Evolutionary conservation across 2,113 vertebrate species (phyloP), one percentile per base, ranked within the genome.

Genomic region (Epinephelus lanceolatus): DNA sequence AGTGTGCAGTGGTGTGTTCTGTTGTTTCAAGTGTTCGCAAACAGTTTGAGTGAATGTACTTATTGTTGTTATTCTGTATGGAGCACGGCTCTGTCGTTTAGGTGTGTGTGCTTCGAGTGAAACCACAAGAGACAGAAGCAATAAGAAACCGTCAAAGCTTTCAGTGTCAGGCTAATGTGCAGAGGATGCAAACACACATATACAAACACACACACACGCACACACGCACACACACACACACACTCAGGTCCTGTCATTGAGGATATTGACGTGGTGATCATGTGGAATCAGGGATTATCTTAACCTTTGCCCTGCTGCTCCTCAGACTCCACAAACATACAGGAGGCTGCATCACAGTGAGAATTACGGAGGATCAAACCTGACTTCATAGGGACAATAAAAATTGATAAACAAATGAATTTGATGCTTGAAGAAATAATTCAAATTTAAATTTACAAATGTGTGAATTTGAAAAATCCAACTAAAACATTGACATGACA

Each of bases 301-400:
- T 94, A 93, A 95, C 94, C 94, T 94, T 87, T 80, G 89, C 78
- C 94, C 94, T 80, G 6, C 4, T 85, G 86, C 76, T 86, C 89
- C 90, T 89, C 92, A 89, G 89, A 90, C 78, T 91, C 49, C 89
- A 87, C 85, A 83, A 82, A 84, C 85, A 84, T 27, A 62, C 86
- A 83, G 72, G 71, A 90, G 52, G 65, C 78, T 76, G 53, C 25
- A 74, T 85, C 52, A 53, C 71, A 37, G 23, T 17, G 12, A 81
- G 70, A 81, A 19, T 4, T 23, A 60, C 5, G 6, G 15, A 49
- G 62, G 70, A 8, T 79, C 62, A 80, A 33, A 81, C 18, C 23
- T 47, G 25, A 69, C 14, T 8, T 17, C n/a, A 14, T 42, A 55
- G n/a, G 27, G 13, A 25, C 45, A 17, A 45, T 27, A 1, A 23